Evolutionary conservation across 2,113 vertebrate species (phyloP), one percentile per base, ranked within the genome.

Genomic region (Rhinolophus sinicus): DNA sequence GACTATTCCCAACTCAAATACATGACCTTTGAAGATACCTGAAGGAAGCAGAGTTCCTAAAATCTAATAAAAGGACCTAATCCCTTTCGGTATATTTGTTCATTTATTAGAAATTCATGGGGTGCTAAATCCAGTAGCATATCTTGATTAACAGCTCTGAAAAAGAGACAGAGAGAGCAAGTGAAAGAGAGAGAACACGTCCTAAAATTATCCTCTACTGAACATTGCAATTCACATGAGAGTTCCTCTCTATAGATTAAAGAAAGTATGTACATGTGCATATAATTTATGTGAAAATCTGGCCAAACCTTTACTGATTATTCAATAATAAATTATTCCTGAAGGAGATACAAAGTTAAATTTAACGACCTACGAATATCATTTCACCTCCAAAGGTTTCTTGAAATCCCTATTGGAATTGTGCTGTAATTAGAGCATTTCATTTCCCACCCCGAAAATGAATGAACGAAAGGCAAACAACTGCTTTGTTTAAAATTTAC

Each of bases 401-500:
- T 93, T 97, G 80, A 97, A 92, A 87, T 90, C 81, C 88, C 97
- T 96, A 73, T 21, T 81, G 93, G 86, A 96, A 97, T 10, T 90
- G 86, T 91, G 84, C 90, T 95, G 93, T 72, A 28, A 94, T 97
- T 92, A 88, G 24, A 95, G 77, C 70, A 97, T 95, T 95, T 96
- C 44, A 3, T 94, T 33, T 1, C 10, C 16, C 22, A 50, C 78
- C 84, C 54, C 77, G 54, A 95, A 97, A 97, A 98, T 94, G 84
- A 98, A 98, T 94, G 93, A 97, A 75, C 52, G 89, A 95, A 87
- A 97, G 76, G 85, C 84, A 88, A 50, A 62, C 82, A 97, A 97
- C 92, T 75, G 82, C 95, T 97, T 97, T 92, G 65, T 97, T 98
- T 98, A 96, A 97, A 98, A 13, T 52, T 52, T 15, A 52, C 52